These are phyloP conservation scores for Resseliella maxima DNA, from an alignment of 2,888 invertebrate species.

Conservation along the genomic window DNA sequence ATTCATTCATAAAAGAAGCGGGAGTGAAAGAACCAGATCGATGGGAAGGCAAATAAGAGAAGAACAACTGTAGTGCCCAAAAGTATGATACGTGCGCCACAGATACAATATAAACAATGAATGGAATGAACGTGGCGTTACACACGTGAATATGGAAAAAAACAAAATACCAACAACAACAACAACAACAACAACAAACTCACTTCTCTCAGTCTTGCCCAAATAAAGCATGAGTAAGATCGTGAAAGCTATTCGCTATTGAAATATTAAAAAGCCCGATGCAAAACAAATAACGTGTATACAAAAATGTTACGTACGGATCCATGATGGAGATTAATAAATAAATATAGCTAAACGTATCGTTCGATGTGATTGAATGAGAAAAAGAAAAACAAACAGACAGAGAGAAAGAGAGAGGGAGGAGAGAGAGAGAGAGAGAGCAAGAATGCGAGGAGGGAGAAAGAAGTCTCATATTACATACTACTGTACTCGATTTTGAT, in stretches of 20 bases:
- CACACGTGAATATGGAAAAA: neutral
- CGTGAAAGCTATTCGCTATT: neutral
- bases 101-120: neutral
- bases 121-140: neutral
- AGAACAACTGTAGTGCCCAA: neutral
- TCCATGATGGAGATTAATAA: slow-evolving; percentile 6
- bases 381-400: neutral
- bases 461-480: neutral
- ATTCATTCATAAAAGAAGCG: neutral
- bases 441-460: no score
- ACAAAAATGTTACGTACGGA: neutral
- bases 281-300: neutral
- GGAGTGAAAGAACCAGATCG: neutral
- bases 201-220: no score
- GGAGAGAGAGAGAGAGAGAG: no score
- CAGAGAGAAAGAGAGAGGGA: no score
- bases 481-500: neutral
- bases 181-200: no score
- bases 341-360: no score
- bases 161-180: neutral
- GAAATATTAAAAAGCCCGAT: slow-evolving; percentile 26
- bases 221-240: no score
- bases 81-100: neutral
- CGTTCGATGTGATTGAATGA: no score
- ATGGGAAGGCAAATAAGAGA: neutral